Base-by-base conservation (phyloP, 2,113 vertebrate species). In the Podarcis muralis region DNA sequence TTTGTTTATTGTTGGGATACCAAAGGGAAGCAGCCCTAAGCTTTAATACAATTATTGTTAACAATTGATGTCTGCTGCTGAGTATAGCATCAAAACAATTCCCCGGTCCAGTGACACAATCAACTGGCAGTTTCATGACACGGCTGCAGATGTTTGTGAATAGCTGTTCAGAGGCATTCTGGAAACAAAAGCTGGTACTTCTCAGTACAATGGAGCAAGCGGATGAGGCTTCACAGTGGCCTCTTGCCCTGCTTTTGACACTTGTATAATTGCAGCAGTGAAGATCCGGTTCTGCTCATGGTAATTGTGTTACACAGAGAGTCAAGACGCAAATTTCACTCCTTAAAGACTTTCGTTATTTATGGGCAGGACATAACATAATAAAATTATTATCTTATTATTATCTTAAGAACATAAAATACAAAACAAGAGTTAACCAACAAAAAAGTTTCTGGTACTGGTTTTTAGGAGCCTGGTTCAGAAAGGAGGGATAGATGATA, bases 111-210 rank as follows among this genome's bases (percentile, higher is more conserved):
- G 1, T 6, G n/a, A 59, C 43, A 6, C 0, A 83, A 68, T 59
- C 90, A 86, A 65, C 87, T 81, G 87, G 74, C 91, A 48, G 87
- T 71, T 82, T 65, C 88, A 78, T 59, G n/a, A 75, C 71, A 62
- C 1, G 91, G 8, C 6, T 83, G 65, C 77, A 93, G 84, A 53
- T 88, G 71, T 53, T 92, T 2, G 57, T n/a, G 80, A 89, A 87
- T 40, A n/a, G 15, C 65, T 30, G 25, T 62, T 77, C 35, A 83
- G 76, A 90, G 83, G 22, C 88, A 68, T 85, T 81, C 74, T 37
- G 43, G 84, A 84, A 84, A 83, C 81, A 84, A 90, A 93, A 85
- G 3, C 1, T 16, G 76, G 20, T 59, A 32, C 4, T 23, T 90
- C 92, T 90, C 12, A 66, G 6, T 85, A 53, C 81, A 84, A 69